phyloP scores from a whole-genome alignment of 1,140 invertebrate genomes.

The Alviniconcha marisindica region DNA sequence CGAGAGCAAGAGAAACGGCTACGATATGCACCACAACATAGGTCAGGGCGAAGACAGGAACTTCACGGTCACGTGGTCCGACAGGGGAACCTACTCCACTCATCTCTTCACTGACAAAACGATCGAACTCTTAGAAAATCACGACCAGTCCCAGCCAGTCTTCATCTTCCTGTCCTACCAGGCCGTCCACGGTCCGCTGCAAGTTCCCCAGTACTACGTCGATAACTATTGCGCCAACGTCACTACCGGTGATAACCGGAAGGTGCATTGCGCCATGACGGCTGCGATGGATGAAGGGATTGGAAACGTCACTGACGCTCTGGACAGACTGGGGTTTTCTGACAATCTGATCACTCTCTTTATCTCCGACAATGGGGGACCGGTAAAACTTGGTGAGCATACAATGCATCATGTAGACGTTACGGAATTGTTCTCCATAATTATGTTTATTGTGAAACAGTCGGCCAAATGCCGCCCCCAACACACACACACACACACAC shows the following conservation, averaged over 20 bases:
- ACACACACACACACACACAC: too few species aligned
- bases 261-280: slow-evolving; percentile 50
- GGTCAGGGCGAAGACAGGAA: background rate
- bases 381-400: background rate
- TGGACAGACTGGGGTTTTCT: slow-evolving; percentile 18
- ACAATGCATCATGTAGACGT: too few species aligned
- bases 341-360: background rate
- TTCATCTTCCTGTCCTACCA: slow-evolving; percentile 60
- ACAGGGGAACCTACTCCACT: background rate
- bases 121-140: background rate
- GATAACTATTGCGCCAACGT: slow-evolving; percentile 16
- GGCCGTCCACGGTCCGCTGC: slow-evolving; percentile 53
- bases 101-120: background rate
- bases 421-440: too few species aligned
- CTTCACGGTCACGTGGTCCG: background rate
- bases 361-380: background rate
- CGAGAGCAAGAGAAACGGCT: slow-evolving; percentile 48
- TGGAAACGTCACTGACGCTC: slow-evolving; percentile 52
- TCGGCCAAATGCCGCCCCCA: too few species aligned
- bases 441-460: too few species aligned
- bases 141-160: slow-evolving; percentile 38
- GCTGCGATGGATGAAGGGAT: slow-evolving; percentile 61
- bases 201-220: slow-evolving; percentile 68
- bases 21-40: slow-evolving; percentile 54
- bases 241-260: background rate